These are phyloP conservation scores for Euura saliciscinereae DNA, from an alignment of 1,140 invertebrate species.

Conservation along the genomic window DNA sequence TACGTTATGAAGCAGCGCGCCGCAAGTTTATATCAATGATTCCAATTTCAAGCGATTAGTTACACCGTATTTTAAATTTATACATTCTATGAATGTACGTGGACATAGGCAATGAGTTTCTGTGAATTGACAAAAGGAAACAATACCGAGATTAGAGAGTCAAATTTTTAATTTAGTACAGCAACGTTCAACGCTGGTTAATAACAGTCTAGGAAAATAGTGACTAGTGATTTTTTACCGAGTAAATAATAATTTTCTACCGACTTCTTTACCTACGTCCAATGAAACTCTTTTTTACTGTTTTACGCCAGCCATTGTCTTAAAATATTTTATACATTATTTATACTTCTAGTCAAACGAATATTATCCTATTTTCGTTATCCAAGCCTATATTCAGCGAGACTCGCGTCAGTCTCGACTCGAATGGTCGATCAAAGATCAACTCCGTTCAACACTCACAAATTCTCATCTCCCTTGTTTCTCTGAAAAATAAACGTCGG, in stretches of 20 bases:
- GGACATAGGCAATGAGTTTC: too few relatives aligned
- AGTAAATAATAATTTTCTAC: neutral
- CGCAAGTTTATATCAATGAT: too few relatives aligned
- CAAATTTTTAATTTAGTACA: neutral
- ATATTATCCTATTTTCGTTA: neutral
- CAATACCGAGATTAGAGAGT: neutral
- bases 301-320: too few relatives aligned
- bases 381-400: neutral
- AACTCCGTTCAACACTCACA: too few relatives aligned
- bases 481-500: neutral
- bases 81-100: too few relatives aligned
- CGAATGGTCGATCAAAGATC: too few relatives aligned
- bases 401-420: neutral
- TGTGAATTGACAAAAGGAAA: too few relatives aligned
- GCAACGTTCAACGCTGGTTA: neutral
- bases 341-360: neutral
- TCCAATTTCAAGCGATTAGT: too few relatives aligned
- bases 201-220: conserved; percentile 2
- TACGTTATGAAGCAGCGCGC: too few relatives aligned
- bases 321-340: neutral
- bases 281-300: neutral
- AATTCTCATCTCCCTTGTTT: neutral
- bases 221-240: neutral
- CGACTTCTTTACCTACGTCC: neutral
- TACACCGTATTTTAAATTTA: too few relatives aligned